Evolutionary conservation across 2,113 vertebrate species (phyloP).

Genomic region (Brevimyrus niger): DNA sequence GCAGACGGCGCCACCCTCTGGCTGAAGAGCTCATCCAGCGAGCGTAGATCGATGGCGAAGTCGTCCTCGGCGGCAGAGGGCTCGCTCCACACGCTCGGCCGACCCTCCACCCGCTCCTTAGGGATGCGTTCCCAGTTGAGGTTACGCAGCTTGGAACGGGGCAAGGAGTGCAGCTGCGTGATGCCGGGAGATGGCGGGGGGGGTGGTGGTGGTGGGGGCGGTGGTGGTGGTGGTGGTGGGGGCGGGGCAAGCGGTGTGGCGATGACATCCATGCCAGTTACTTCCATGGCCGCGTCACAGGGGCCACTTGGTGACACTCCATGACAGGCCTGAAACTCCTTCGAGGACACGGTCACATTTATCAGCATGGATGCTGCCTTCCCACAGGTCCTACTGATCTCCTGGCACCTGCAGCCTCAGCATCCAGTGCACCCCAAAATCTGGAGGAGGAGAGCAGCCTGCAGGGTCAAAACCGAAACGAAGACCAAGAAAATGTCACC

Average conservation of each 20-base stretch:
- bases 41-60: slow-evolving; percentile 61
- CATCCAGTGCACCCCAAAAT: neutral
- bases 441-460: neutral
- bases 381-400: neutral
- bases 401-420: neutral
- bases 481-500: neutral
- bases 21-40: slow-evolving; percentile 66
- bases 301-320: slow-evolving; percentile 42
- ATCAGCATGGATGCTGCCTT: slow-evolving; percentile 50
- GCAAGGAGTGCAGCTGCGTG: slow-evolving; percentile 39
- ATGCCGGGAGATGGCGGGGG: slow-evolving; percentile 38
- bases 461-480: neutral
- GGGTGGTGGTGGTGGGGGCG: slow-evolving; percentile 30
- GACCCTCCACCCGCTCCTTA: slow-evolving; percentile 64
- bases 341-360: slow-evolving; percentile 48
- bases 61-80: slow-evolving; percentile 49
- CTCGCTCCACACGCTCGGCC: slow-evolving; percentile 62
- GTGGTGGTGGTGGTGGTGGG: slow-evolving; percentile 33
- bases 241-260: slow-evolving; percentile 31
- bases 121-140: slow-evolving; percentile 71
- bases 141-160: slow-evolving; percentile 57
- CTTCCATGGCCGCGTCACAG: slow-evolving; percentile 34
- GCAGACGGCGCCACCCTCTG: slow-evolving; percentile 51
- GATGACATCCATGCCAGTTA: slow-evolving; percentile 53
- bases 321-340: slow-evolving; percentile 55